Evolutionary conservation across 2,797 vertebrate genomes (phyloP).

Genomic region (Danionella dracula): DNA sequence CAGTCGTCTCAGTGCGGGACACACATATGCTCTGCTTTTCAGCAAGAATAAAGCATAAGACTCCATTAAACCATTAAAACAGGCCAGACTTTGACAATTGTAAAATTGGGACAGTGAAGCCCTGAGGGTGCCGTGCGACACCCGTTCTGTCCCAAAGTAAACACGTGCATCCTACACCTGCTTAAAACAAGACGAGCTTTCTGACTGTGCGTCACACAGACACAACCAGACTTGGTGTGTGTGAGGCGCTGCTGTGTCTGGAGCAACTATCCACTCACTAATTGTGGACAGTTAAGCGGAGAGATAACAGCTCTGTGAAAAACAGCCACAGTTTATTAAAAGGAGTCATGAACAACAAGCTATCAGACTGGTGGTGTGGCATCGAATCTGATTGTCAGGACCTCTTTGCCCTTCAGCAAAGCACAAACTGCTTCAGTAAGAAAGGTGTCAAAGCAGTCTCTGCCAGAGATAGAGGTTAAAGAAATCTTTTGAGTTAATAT

Average conservation of each 20-base stretch:
- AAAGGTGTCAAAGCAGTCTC: not conserved
- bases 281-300: slow-evolving; percentile 33
- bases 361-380: not conserved
- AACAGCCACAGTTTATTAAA: not conserved
- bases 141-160: slow-evolving; percentile 9
- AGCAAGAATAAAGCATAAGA: no score
- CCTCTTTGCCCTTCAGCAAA: not conserved
- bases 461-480: no score
- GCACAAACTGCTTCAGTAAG: not conserved
- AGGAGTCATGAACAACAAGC: not conserved
- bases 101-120: slow-evolving; percentile 18
- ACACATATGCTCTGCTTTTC: no score
- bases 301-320: slow-evolving; percentile 21
- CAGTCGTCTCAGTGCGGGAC: no score
- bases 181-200: not conserved
- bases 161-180: slow-evolving; percentile 17
- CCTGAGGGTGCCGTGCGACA: slow-evolving; percentile 1
- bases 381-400: not conserved
- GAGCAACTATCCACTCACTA: slow-evolving; percentile 23
- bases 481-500: no score
- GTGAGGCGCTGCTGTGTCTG: not conserved
- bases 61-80: slow-evolving; percentile 3
- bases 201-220: not conserved
- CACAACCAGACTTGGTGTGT: not conserved
- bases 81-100: slow-evolving; percentile 6